These are phyloP conservation scores for Drosophila stalkeri DNA, from an alignment of 2,888 invertebrate genomes.

Conservation along the genomic window DNA sequence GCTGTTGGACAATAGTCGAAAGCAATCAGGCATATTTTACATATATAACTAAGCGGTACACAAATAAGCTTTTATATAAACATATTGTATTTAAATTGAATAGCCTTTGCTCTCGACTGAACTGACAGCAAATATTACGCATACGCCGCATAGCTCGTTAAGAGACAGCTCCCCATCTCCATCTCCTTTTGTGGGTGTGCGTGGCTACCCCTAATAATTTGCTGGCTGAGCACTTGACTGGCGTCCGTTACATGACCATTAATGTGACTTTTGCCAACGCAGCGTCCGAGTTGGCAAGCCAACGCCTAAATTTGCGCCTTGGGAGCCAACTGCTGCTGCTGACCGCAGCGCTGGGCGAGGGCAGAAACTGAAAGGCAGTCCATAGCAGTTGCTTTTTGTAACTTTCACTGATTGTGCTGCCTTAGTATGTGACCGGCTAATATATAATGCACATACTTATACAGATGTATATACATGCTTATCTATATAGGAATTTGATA, in stretches of 20 bases:
- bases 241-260: conserved; percentile 72
- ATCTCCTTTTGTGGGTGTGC: background rate
- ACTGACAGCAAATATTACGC: conserved; percentile 39
- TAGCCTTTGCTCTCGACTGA: conserved; percentile 15
- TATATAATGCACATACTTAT: background rate
- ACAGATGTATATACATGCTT: background rate
- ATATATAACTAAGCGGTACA: conserved; percentile 6
- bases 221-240: conserved; percentile 74
- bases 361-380: background rate
- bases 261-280: conserved; percentile 74
- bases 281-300: conserved; percentile 35
- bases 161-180: conserved; percentile 14
- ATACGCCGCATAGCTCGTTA: conserved; percentile 54
- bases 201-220: conserved; percentile 60
- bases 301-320: conserved; percentile 43
- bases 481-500: conserved; percentile 11
- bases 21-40: background rate
- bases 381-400: conserved; percentile 15
- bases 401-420: conserved; percentile 47
- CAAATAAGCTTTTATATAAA: conserved; percentile 4
- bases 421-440: conserved; percentile 44
- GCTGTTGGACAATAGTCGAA: conserved; percentile 12
- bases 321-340: conserved; percentile 31
- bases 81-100: conserved; percentile 13
- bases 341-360: conserved; percentile 13